phyloP scores from a whole-genome alignment of 2,888 invertebrate genomes.

The Drosophila diplacantha region DNA sequence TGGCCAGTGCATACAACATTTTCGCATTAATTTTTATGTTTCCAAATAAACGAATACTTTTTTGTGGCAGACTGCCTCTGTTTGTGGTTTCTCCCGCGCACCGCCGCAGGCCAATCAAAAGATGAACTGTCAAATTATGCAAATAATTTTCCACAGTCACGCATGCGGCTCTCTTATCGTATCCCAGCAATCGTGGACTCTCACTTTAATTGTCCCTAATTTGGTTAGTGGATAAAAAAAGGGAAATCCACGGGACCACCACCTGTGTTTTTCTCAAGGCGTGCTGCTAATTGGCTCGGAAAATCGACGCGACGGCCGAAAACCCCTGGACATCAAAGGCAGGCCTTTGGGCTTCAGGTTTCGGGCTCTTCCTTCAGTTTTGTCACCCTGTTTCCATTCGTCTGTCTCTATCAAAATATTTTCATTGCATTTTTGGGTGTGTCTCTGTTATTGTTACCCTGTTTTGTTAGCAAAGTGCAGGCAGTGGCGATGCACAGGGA shows the following conservation, averaged over 20 bases:
- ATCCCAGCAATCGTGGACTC: slow-evolving; percentile 52
- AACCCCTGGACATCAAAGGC: slow-evolving; percentile 50
- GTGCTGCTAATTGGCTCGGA: slow-evolving; percentile 67
- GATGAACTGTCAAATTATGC: slow-evolving; percentile 71
- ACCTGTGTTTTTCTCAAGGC: slow-evolving; percentile 71
- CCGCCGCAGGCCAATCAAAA: slow-evolving; percentile 48
- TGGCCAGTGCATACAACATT: slow-evolving; percentile 57
- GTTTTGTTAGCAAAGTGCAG: slow-evolving; percentile 69
- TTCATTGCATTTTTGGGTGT: slow-evolving; percentile 70
- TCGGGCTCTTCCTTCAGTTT: slow-evolving; percentile 23
- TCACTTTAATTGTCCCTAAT: slow-evolving; percentile 73
- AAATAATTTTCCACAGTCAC: slow-evolving; percentile 72
- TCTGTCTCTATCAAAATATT: slow-evolving; percentile 65
- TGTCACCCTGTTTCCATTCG: slow-evolving; percentile 43
- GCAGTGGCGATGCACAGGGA: slow-evolving; percentile 7
- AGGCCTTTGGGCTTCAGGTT: slow-evolving; percentile 1
- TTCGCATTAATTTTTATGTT: slow-evolving; percentile 73
- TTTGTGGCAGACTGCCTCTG: slow-evolving; percentile 42
- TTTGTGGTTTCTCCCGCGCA: slow-evolving; percentile 51
- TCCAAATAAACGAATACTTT: slow-evolving; percentile 44
- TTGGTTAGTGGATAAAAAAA: slow-evolving; percentile 44
- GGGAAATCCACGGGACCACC: slow-evolving; percentile 30
- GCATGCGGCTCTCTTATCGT: slow-evolving; percentile 59
- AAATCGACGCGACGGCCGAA: slow-evolving; percentile 30
- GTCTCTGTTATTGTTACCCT: slow-evolving; percentile 54